A percentile compares a stretch with the other conserved stretches of the same genome.
Evolutionary conservation across 2,797 vertebrate species (phyloP).

Genomic region (Amazona finschi): DNA sequence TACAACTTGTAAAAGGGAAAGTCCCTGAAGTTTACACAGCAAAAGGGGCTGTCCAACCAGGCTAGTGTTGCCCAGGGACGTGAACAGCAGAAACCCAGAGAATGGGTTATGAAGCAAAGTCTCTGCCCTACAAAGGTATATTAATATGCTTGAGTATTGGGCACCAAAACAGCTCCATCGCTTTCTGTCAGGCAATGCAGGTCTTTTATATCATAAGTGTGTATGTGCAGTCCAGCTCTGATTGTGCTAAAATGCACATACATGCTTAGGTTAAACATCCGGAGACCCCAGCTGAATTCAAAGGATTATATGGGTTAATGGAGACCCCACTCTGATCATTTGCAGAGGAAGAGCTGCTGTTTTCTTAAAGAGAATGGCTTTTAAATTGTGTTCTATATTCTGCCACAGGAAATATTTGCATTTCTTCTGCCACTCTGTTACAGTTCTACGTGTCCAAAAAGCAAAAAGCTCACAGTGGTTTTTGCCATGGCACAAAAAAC

Average conservation of each 20-base stretch:
- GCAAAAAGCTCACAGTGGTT: not conserved
- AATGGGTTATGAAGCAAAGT: not conserved
- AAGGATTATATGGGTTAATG: not conserved
- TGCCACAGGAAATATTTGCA: not conserved
- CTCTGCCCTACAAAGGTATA: not conserved
- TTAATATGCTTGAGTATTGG: not conserved
- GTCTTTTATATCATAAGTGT: not conserved
- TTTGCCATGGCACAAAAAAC: not conserved
- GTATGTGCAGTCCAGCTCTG: not conserved
- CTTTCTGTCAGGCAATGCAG: not conserved
- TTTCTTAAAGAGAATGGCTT: not conserved
- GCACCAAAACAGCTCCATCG: not conserved
- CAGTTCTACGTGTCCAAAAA: not conserved
- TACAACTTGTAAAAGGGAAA: slow-evolving; percentile 49
- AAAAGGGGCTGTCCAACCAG: not conserved
- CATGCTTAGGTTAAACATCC: not conserved
- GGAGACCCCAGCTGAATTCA: not conserved
- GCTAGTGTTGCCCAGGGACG: not conserved
- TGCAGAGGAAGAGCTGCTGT: not conserved
- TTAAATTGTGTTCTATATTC: not conserved
- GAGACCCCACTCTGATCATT: not conserved
- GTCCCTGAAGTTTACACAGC: not conserved
- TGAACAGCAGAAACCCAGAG: not conserved
- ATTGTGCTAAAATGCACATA: not conserved
- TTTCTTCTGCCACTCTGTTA: not conserved